A percentile compares a stretch with the other conserved stretches of the same genome.
These are phyloP conservation scores for Spodoptera exigua DNA, from an alignment of 2,888 invertebrate species.

Conservation along the genomic window DNA sequence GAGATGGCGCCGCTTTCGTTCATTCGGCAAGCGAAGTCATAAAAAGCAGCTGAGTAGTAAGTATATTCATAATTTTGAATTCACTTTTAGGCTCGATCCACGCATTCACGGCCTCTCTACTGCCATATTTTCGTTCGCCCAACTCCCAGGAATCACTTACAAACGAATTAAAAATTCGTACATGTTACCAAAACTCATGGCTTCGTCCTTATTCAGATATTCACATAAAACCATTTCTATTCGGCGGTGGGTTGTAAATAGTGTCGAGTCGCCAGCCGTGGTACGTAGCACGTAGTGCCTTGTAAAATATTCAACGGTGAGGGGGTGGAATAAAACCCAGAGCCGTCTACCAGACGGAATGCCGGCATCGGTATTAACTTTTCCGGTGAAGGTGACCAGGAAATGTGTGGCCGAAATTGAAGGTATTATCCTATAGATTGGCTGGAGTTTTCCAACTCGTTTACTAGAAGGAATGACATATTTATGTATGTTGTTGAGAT, in stretches of 20 bases:
- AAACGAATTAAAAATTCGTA: constrained; percentile 29
- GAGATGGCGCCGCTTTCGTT: too few species aligned
- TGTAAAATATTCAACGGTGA: constrained; percentile 72
- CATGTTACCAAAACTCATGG: constrained; percentile 21
- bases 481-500: too few species aligned
- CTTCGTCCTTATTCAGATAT: constrained; percentile 60
- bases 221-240: constrained; percentile 70
- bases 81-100: too few species aligned
- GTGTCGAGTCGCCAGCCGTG: constrained; percentile 56
- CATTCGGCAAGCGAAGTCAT: too few species aligned
- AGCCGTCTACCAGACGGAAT: constrained; percentile 53
- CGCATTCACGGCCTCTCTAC: too few species aligned
- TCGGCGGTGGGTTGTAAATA: constrained; percentile 58
- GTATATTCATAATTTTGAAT: too few species aligned
- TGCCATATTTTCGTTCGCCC: not conserved
- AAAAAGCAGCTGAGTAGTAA: too few species aligned
- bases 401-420: constrained; percentile 30
- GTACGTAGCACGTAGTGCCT: constrained; percentile 61
- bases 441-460: too few species aligned
- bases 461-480: too few species aligned
- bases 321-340: constrained; percentile 68
- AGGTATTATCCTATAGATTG: not conserved
- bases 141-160: constrained; percentile 1
- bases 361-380: constrained; percentile 52
- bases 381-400: constrained; percentile 36